Conservation (phyloP, 1,140 invertebrate species). For the Drosophila dunni region DNA sequence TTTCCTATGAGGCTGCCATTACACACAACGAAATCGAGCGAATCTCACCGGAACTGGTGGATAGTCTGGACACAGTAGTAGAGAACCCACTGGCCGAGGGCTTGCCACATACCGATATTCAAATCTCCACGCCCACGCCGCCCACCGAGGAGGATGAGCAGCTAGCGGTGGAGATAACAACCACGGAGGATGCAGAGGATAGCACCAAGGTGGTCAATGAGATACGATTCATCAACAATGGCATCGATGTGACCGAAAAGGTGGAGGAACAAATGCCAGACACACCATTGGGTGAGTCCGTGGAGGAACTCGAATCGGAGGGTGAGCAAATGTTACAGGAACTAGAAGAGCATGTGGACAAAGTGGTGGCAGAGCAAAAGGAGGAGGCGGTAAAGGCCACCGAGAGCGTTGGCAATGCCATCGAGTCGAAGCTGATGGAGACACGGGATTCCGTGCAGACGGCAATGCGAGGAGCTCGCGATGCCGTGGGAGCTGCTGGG, state of each 20-base stretch:
- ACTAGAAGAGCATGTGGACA: conserved; percentile 60
- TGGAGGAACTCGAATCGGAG: conserved; percentile 69
- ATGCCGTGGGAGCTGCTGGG: conserved; percentile 67
- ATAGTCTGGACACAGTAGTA: conserved; percentile 72
- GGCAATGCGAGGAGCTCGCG: conserved; percentile 63
- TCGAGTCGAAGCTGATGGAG: conserved; percentile 48
- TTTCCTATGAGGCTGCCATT: conserved; percentile 80
- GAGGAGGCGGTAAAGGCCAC: conserved; percentile 20
- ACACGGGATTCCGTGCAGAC: conserved; percentile 50
- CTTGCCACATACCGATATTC: conserved; percentile 30
- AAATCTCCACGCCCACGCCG: conserved; percentile 65
- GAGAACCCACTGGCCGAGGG: conserved; percentile 52
- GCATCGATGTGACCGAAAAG: conserved; percentile 80
- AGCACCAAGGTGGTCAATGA: conserved; percentile 77
- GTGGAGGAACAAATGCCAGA: conserved; percentile 69
- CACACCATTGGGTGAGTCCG: conserved; percentile 52
- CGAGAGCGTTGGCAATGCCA: conserved; percentile 30
- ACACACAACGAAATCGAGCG: conserved; percentile 67
- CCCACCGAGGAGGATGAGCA: conserved; percentile 81
- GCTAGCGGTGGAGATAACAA: conserved; percentile 75
- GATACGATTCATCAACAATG: conserved; percentile 82
- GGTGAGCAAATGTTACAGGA: conserved; percentile 59
- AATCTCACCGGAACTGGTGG: conserved; percentile 69
- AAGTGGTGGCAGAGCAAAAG: conserved; percentile 35
- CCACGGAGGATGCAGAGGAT: conserved; percentile 69